phyloP scores from a whole-genome alignment of 92 coral and sea anemone genomes.

The Epizoanthus stellaris region DNA sequence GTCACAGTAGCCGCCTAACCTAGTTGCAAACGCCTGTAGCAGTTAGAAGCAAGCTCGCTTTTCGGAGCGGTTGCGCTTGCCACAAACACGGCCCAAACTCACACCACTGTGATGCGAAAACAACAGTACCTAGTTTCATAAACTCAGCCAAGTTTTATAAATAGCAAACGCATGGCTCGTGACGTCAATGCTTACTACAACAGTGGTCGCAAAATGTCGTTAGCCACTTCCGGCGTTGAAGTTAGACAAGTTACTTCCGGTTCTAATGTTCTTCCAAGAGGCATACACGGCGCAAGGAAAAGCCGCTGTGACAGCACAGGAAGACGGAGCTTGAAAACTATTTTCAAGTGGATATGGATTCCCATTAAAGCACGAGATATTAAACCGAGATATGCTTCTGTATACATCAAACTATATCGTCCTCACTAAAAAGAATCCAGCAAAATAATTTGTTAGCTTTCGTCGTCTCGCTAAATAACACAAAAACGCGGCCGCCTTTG shows the following conservation, averaged over 20 bases:
- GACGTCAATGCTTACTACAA: constrained; percentile 43
- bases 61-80: constrained; percentile 10
- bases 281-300: constrained; percentile 6
- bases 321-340: constrained; percentile 41
- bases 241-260: constrained; percentile 48
- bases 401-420: background rate
- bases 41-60: background rate
- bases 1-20: constrained; percentile 10
- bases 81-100: background rate
- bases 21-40: constrained; percentile 21
- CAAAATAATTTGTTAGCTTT: background rate
- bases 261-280: constrained; percentile 24
- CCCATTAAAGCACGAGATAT: constrained; percentile 20
- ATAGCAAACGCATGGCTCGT: constrained; percentile 38
- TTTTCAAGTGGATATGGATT: constrained; percentile 37
- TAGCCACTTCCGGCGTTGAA: constrained; percentile 40
- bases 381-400: constrained; percentile 4
- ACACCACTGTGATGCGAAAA: background rate
- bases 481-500: background rate
- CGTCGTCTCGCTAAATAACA: background rate
- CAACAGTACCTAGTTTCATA: constrained; percentile 32
- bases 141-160: constrained; percentile 27
- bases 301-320: constrained; percentile 50
- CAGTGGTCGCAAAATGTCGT: constrained; percentile 37
- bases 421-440: background rate